These are phyloP conservation scores for Zosterops lateralis DNA, from an alignment of 2,113 vertebrate species.

Conservation along the genomic window DNA sequence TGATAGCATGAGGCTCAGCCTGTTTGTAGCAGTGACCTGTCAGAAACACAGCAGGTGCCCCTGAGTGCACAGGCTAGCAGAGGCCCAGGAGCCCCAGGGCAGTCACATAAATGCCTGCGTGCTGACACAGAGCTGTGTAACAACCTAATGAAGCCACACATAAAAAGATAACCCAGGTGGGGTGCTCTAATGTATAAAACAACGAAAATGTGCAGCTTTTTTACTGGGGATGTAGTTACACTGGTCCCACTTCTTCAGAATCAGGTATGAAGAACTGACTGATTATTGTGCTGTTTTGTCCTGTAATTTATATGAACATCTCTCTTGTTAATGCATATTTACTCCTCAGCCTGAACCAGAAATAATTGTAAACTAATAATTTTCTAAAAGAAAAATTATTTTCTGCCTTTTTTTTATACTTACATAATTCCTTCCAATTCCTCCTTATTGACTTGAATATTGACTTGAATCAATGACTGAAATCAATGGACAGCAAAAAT, in stretches of 20 bases:
- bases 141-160: not conserved
- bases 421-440: not conserved
- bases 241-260: not conserved
- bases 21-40: not conserved
- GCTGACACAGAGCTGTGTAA: not conserved
- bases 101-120: not conserved
- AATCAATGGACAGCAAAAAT: not conserved
- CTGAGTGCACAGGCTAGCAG: not conserved
- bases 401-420: not conserved
- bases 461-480: too few species aligned
- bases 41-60: not conserved
- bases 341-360: not conserved
- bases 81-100: not conserved
- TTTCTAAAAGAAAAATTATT: not conserved
- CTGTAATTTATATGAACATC: not conserved
- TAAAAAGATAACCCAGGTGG: not conserved
- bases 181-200: not conserved
- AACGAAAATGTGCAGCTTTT: not conserved
- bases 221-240: not conserved
- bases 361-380: not conserved
- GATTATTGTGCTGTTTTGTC: not conserved
- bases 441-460: not conserved
- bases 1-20: not conserved
- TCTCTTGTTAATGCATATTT: not conserved
- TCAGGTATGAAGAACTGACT: rapidly evolving